Conservation (phyloP, 2,888 invertebrate genomes). For the Ypsolopha sequella region DNA sequence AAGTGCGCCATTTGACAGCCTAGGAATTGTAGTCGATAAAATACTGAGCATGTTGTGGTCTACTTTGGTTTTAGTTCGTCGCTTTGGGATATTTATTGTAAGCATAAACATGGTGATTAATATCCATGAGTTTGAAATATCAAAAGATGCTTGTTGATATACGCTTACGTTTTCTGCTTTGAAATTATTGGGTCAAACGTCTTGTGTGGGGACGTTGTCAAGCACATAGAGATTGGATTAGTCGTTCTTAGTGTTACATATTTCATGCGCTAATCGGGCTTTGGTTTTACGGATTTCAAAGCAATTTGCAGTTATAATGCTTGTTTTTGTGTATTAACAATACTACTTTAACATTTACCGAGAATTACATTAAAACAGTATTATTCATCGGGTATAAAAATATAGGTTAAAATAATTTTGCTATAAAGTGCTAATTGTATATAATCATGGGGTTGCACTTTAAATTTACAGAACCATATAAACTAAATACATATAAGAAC, state of each 20-base stretch:
- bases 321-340: too few species aligned
- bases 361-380: too few species aligned
- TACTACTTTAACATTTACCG: too few species aligned
- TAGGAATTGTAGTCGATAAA: not conserved
- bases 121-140: not conserved
- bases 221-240: not conserved
- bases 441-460: conserved; percentile 14
- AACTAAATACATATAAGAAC: not conserved
- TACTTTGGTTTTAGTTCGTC: not conserved
- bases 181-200: conserved; percentile 4
- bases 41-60: not conserved
- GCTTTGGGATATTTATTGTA: not conserved
- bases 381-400: too few species aligned
- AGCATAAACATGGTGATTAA: not conserved
- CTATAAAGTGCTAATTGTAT: conserved; percentile 15
- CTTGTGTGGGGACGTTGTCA: not conserved
- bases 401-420: not conserved
- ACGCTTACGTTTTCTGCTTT: conserved; percentile 1
- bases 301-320: too few species aligned
- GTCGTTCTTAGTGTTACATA: not conserved
- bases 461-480: not conserved
- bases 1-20: not conserved
- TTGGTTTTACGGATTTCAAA: too few species aligned
- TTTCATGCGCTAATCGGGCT: not conserved
- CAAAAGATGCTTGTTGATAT: not conserved